Conservation (phyloP, 1,140 invertebrate species). For the Drosophila tropicalis region DNA sequence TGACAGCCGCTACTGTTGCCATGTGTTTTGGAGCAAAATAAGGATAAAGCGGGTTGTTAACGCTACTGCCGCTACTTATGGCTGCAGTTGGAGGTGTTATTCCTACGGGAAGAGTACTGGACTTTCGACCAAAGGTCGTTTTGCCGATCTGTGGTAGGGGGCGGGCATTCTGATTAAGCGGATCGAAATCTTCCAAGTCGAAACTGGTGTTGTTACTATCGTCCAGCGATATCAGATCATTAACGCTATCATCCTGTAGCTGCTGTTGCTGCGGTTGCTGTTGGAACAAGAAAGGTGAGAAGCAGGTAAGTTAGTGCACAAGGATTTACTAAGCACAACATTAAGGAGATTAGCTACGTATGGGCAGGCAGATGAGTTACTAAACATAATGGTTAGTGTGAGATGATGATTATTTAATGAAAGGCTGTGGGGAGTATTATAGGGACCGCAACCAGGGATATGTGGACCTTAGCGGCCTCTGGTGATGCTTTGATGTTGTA, state of each 20-base stretch:
- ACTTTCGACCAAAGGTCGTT: constrained; percentile 68
- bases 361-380: constrained; percentile 1
- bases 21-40: constrained; percentile 84
- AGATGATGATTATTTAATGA: constrained; percentile 21
- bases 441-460: constrained; percentile 60
- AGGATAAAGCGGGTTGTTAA: constrained; percentile 86
- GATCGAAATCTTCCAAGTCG: constrained; percentile 82
- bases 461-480: constrained; percentile 49
- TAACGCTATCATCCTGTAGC: constrained; percentile 69
- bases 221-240: constrained; percentile 82
- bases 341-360: constrained; percentile 24
- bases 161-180: constrained; percentile 81
- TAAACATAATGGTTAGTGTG: constrained; percentile 48
- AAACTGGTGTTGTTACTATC: constrained; percentile 82
- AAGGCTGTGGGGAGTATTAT: background rate
- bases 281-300: constrained; percentile 17
- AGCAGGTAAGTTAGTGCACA: constrained; percentile 29
- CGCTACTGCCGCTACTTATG: constrained; percentile 38
- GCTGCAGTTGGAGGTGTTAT: constrained; percentile 56
- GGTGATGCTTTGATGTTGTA: constrained; percentile 52
- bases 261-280: constrained; percentile 59
- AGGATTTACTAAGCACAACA: background rate
- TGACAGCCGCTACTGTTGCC: constrained; percentile 67
- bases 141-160: constrained; percentile 66
- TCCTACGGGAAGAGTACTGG: constrained; percentile 83